Evolutionary conservation across 1,140 invertebrate species (phyloP), one percentile per base, ranked within the genome.

Genomic region (Brachionus rotundiformis): DNA sequence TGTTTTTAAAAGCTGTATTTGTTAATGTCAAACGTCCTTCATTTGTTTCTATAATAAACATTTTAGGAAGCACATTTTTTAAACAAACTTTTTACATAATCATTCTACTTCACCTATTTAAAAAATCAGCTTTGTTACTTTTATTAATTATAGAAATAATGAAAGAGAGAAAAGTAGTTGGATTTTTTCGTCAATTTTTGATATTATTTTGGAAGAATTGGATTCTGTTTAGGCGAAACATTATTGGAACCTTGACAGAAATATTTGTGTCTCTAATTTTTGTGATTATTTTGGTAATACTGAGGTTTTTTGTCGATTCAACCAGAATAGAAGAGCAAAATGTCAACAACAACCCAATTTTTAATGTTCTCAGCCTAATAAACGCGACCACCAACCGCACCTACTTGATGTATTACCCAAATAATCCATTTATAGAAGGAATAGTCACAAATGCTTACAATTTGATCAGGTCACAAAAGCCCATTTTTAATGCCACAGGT

Each of bases 141-240:
- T 63, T 63, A 49, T 16, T 11, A 33, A 27, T 7, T 0, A 44
- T 0, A 23, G 8, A 44, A 44, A 73, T 8, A 7, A 73, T 73
- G 76, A 63, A 79, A 63, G 76, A 79, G 8, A 54, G 76, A 59
- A 79, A 79, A 59, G 76, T 79, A 7, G 76, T 79, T 33, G 76
- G 76, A 0, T 59, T 79, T 63, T 79, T 79, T 31, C 29, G 59
- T 2, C 76, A 79, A 39, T 59, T 59, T 36, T 63, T 79, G 19
- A 79, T 79, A 19, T 13, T 79, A 39, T 25, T 79, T 23, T 79
- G 76, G 76, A 79, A 79, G 31, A 79, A 79, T 79, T 23, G 76
- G n/a, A 5, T 79, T 13, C 47, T 79, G 16, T 79, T 79, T 13
- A 79, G 59, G 16, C 44, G 76, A 1, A 79, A 63, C 29, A 59